Evolutionary conservation across 2,888 invertebrate genomes (phyloP).

Genomic region (Sphaeridia pumilis): DNA sequence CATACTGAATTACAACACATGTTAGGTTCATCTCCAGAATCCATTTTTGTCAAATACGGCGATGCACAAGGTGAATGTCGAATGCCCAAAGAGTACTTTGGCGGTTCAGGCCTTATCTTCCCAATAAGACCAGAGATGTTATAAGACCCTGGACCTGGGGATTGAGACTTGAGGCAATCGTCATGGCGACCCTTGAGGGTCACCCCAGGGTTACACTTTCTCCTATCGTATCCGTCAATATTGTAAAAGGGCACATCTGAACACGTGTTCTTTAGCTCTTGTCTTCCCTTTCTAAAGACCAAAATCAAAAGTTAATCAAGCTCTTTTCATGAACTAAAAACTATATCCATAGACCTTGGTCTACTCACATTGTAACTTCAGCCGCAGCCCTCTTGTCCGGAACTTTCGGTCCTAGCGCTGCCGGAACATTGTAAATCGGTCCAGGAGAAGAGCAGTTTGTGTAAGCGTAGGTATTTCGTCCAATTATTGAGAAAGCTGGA

Average conservation of each 20-base stretch:
- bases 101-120: constrained; percentile 37
- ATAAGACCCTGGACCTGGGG: constrained; percentile 20
- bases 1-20: no score
- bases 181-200: constrained; percentile 27
- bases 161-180: not conserved
- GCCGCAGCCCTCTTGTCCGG: constrained; percentile 44
- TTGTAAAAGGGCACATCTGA: constrained; percentile 18
- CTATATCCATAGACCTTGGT: not conserved
- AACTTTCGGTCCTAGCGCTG: constrained; percentile 45
- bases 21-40: constrained; percentile 18
- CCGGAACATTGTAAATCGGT: constrained; percentile 49
- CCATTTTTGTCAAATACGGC: constrained; percentile 25
- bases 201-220: constrained; percentile 19
- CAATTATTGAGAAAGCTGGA: constrained; percentile 50
- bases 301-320: not conserved
- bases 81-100: constrained; percentile 52
- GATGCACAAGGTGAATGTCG: constrained; percentile 37
- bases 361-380: constrained; percentile 45
- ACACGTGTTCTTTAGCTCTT: constrained; percentile 18
- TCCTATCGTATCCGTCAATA: constrained; percentile 27
- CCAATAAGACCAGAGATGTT: constrained; percentile 17
- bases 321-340: not conserved
- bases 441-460: constrained; percentile 45
- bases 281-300: constrained; percentile 23
- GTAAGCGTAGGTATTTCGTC: constrained; percentile 38